These are phyloP conservation scores for Malachius bipustulatus DNA, from an alignment of 2,888 invertebrate species.

Conservation along the genomic window DNA sequence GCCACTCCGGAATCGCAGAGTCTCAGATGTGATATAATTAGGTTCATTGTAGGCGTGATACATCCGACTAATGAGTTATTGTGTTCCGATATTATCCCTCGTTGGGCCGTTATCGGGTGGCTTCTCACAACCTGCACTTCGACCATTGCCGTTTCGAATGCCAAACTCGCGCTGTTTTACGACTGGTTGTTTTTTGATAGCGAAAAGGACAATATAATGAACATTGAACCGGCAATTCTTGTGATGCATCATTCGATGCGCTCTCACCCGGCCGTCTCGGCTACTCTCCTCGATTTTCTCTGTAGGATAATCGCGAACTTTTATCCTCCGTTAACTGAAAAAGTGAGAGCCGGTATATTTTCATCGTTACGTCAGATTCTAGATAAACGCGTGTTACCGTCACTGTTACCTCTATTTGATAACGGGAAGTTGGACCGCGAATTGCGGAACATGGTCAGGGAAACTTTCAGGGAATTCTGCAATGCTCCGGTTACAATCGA, in stretches of 20 bases:
- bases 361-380: constrained; percentile 75
- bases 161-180: constrained; percentile 83
- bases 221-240: constrained; percentile 86
- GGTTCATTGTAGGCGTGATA: constrained; percentile 87
- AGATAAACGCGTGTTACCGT: constrained; percentile 84
- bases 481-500: constrained; percentile 40
- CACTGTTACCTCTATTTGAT: constrained; percentile 75
- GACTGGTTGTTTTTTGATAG: constrained; percentile 90
- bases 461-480: constrained; percentile 87
- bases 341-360: constrained; percentile 70
- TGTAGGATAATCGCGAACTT: constrained; percentile 85
- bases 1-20: constrained; percentile 86
- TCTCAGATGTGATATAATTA: constrained; percentile 81
- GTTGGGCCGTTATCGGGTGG: constrained; percentile 95
- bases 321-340: constrained; percentile 65
- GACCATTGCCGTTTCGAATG: constrained; percentile 78
- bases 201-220: constrained; percentile 89
- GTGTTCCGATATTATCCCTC: constrained; percentile 88
- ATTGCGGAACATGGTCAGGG: constrained; percentile 69
- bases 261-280: constrained; percentile 82
- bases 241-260: constrained; percentile 91
- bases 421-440: constrained; percentile 79
- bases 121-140: constrained; percentile 82
- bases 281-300: constrained; percentile 80
- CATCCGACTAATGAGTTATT: constrained; percentile 87